phyloP scores from a whole-genome alignment of 2,888 invertebrate species.

The Seladonia tumulorum region DNA sequence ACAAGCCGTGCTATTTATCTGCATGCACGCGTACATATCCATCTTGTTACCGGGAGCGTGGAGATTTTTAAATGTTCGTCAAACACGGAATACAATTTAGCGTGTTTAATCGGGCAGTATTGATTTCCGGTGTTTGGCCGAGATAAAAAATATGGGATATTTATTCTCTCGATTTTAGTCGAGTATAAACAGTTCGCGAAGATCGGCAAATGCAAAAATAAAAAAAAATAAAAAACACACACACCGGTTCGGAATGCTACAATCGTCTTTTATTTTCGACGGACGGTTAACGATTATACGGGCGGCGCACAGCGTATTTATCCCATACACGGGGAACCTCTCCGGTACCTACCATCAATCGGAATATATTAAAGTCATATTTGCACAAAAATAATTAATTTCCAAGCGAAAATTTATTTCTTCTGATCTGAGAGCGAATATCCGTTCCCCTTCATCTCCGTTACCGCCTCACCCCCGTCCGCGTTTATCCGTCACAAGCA shows the following conservation, averaged over 20 bases:
- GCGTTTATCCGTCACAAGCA: conserved; percentile 67
- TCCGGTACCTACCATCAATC: conserved; percentile 71
- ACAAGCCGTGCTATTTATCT: neutral
- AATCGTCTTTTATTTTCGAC: conserved; percentile 43
- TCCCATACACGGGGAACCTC: conserved; percentile 57
- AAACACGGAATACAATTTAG: conserved; percentile 55
- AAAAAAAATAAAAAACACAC: conserved; percentile 63
- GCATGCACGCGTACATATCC: neutral
- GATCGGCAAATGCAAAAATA: conserved; percentile 53
- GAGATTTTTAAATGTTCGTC: conserved; percentile 55
- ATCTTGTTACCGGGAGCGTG: neutral
- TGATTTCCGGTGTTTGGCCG: conserved; percentile 55
- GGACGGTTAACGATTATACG: conserved; percentile 55
- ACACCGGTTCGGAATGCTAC: conserved; percentile 58
- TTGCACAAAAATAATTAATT: conserved; percentile 81
- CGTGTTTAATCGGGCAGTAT: conserved; percentile 10
- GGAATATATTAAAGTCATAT: conserved; percentile 81
- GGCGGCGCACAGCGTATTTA: conserved; percentile 63
- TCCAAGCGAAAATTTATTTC: conserved; percentile 69
- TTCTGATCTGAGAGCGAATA: conserved; percentile 64
- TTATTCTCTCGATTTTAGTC: conserved; percentile 60
- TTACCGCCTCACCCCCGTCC: conserved; percentile 9
- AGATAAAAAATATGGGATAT: conserved; percentile 61
- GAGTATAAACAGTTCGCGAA: conserved; percentile 56
- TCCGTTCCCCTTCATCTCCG: conserved; percentile 17